Evolutionary conservation across 1,140 invertebrate genomes (phyloP).

Genomic region (Ceratoteleas bidentatus): DNA sequence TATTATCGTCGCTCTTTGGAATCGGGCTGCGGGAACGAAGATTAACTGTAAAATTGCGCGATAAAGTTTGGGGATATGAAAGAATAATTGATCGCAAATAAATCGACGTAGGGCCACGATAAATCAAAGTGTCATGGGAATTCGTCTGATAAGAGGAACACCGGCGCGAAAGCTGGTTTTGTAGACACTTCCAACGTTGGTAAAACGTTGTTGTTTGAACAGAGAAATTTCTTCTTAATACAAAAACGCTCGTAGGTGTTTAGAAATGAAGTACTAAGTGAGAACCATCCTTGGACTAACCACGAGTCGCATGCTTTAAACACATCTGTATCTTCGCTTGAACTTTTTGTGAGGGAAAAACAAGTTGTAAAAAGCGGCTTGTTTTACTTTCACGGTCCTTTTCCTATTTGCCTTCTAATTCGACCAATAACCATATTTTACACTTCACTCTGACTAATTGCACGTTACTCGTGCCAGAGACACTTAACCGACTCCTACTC

Average conservation of each 20-base stretch:
- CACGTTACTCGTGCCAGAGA: no score
- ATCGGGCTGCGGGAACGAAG: neutral
- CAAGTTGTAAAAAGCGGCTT: no score
- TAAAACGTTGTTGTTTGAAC: neutral
- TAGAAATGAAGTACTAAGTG: neutral
- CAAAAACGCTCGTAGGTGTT: neutral
- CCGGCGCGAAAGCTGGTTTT: neutral
- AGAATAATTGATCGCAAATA: neutral
- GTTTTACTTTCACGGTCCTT: no score
- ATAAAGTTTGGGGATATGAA: neutral
- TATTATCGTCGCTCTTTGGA: neutral
- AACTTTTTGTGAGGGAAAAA: no score
- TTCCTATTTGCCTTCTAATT: no score
- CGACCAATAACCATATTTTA: no score
- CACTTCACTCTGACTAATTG: no score
- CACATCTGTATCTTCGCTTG: no score
- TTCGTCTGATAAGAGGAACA: neutral
- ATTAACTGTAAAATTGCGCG: constrained; percentile 1
- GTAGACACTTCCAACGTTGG: constrained; percentile 12
- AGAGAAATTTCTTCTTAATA: neutral
- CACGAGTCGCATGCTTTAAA: no score
- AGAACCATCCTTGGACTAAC: no score
- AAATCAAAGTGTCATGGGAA: neutral
- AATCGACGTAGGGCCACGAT: neutral
- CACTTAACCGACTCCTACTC: no score